These are phyloP conservation scores for Aegotheles bennettii DNA, from an alignment of 2,113 vertebrate species.

Conservation along the genomic window DNA sequence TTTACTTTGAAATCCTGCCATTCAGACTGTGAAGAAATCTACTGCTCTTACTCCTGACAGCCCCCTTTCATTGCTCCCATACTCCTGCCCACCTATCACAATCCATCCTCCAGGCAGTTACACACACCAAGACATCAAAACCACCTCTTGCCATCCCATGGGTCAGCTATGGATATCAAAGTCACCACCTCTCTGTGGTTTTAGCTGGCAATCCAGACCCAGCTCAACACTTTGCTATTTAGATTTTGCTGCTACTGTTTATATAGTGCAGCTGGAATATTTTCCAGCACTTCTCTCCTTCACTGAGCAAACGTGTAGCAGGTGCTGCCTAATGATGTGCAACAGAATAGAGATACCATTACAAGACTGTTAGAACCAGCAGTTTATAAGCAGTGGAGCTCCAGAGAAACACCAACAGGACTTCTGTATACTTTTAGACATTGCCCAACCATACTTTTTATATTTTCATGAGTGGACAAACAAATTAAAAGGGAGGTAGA, in stretches of 20 bases:
- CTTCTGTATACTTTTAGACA: not conserved
- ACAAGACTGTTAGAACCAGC: not conserved
- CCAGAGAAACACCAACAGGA: not conserved
- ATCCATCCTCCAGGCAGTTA: not conserved
- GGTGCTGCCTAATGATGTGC: not conserved
- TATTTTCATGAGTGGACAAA: not conserved
- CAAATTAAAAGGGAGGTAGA: not conserved
- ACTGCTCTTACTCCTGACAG: not conserved
- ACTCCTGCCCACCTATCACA: not conserved
- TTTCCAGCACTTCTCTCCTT: not conserved
- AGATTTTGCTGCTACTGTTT: not conserved
- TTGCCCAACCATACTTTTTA: not conserved
- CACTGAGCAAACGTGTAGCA: not conserved
- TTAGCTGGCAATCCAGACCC: not conserved
- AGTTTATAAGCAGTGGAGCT: not conserved
- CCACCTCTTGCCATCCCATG: rapidly evolving
- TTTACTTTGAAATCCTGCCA: not conserved
- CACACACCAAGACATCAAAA: not conserved
- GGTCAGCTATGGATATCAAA: not conserved
- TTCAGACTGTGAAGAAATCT: not conserved
- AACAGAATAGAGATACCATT: not conserved
- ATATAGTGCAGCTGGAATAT: not conserved
- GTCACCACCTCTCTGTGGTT: not conserved
- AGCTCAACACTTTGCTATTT: not conserved
- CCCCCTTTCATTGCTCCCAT: not conserved